Conservation (phyloP, 2,888 invertebrate species). For the Drosophila meridiana region DNA sequence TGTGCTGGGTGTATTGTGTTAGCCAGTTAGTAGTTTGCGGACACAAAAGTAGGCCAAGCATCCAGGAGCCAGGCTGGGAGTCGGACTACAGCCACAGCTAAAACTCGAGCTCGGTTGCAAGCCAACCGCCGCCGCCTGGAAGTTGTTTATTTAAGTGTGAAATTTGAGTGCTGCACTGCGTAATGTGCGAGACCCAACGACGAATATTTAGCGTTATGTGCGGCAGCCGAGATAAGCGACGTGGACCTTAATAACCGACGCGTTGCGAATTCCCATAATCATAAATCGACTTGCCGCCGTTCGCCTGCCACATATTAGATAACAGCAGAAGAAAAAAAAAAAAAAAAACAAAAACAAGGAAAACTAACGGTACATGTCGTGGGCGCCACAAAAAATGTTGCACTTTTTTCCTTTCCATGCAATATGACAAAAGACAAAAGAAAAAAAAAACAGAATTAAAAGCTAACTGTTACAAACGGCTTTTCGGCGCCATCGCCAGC, state of each 20-base stretch:
- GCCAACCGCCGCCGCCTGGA: slow-evolving; percentile 46
- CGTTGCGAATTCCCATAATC: slow-evolving; percentile 44
- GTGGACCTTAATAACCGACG: slow-evolving; percentile 56
- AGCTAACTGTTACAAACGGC: slow-evolving; percentile 66
- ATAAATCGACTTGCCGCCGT: slow-evolving; percentile 57
- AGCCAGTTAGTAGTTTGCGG: slow-evolving; percentile 78
- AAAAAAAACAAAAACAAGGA: neutral
- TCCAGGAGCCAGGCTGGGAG: slow-evolving; percentile 27
- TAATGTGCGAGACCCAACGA: slow-evolving; percentile 53
- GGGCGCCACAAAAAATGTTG: slow-evolving; percentile 34
- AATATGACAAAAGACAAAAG: neutral
- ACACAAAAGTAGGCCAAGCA: slow-evolving; percentile 74
- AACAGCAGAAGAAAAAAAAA: neutral
- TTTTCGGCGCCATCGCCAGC: slow-evolving; percentile 77
- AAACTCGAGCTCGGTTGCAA: slow-evolving; percentile 45
- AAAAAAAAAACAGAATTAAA: slow-evolving; percentile 54
- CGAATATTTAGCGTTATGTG: slow-evolving; percentile 68
- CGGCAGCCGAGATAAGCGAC: slow-evolving; percentile 59
- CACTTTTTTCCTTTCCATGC: slow-evolving; percentile 26
- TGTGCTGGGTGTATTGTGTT: slow-evolving; percentile 42
- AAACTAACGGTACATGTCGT: slow-evolving; percentile 28
- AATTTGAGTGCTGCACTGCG: slow-evolving; percentile 72
- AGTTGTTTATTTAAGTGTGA: slow-evolving; percentile 79
- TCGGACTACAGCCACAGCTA: slow-evolving; percentile 17
- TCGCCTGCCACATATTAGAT: slow-evolving; percentile 26